These are phyloP conservation scores for Hylomyscus alleni DNA, from an alignment of 2,797 vertebrate species.

Conservation along the genomic window DNA sequence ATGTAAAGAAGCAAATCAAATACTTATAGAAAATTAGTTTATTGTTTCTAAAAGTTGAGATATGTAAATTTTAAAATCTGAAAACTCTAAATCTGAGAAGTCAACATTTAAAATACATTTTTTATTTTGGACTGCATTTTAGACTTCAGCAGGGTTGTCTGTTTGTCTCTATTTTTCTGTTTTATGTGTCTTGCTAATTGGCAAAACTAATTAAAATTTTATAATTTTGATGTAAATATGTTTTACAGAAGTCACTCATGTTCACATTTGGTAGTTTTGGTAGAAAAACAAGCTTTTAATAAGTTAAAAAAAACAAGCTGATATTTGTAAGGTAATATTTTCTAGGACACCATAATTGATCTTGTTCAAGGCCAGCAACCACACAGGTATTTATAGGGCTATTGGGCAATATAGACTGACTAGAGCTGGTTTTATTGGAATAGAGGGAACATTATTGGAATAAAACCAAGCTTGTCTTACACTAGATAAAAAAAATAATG, in stretches of 20 bases:
- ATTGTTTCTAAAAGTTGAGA: slow-evolving; percentile 18
- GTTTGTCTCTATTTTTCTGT: neutral
- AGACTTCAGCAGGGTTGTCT: neutral
- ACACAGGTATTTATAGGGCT: neutral
- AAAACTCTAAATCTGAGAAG: neutral
- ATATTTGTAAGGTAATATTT: neutral
- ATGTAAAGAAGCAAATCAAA: neutral
- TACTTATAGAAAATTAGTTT: neutral
- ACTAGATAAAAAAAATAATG: neutral
- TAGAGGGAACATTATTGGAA: neutral
- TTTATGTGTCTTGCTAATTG: neutral
- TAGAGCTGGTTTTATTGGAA: neutral
- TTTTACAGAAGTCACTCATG: neutral
- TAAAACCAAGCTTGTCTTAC: neutral
- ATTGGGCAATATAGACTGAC: neutral
- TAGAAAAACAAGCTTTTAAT: neutral
- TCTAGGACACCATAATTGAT: neutral
- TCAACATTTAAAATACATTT: neutral
- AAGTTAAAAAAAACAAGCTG: neutral
- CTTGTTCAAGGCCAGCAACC: neutral
- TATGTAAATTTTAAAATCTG: neutral
- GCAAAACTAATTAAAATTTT: neutral
- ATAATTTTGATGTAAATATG: neutral
- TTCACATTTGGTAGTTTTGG: neutral
- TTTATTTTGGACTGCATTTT: neutral